Percentiles rank a stretch among this genome's conserved stretches.
Evolutionary conservation across 2,888 invertebrate species (phyloP).

Genomic region (Sipunculus nudus): DNA sequence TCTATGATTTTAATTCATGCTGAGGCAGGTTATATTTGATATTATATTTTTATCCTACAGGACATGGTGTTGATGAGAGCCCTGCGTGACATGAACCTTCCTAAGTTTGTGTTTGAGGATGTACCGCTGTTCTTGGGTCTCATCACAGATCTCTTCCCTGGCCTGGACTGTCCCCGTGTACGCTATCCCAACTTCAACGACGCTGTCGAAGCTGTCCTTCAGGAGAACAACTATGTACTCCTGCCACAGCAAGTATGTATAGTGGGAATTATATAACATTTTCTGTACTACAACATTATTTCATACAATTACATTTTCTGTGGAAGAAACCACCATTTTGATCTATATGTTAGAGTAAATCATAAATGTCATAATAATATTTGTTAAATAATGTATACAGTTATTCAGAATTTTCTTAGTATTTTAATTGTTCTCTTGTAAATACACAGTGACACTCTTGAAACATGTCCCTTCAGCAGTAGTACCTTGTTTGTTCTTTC

Average conservation of each 20-base stretch:
- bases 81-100: slow-evolving; percentile 89
- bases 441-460: too few species aligned
- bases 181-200: slow-evolving; percentile 87
- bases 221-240: slow-evolving; percentile 76
- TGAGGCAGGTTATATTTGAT: not conserved
- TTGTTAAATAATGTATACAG: too few species aligned
- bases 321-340: too few species aligned
- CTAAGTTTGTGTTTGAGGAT: slow-evolving; percentile 92
- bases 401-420: too few species aligned
- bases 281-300: too few species aligned
- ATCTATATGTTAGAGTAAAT: not conserved
- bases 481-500: too few species aligned
- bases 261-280: too few species aligned
- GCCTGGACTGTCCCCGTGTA: slow-evolving; percentile 86
- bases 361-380: too few species aligned
- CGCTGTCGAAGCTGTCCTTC: slow-evolving; percentile 77
- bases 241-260: slow-evolving; percentile 75
- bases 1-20: not conserved
- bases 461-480: too few species aligned
- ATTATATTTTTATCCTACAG: slow-evolving; percentile 42
- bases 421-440: too few species aligned
- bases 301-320: too few species aligned
- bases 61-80: slow-evolving; percentile 90
- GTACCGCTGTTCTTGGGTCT: slow-evolving; percentile 88
- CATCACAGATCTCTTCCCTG: slow-evolving; percentile 89